A percentile compares a stretch with the other conserved stretches of the same genome.
Evolutionary conservation across 2,797 vertebrate species (phyloP).

Genomic region (Mallotus villosus): DNA sequence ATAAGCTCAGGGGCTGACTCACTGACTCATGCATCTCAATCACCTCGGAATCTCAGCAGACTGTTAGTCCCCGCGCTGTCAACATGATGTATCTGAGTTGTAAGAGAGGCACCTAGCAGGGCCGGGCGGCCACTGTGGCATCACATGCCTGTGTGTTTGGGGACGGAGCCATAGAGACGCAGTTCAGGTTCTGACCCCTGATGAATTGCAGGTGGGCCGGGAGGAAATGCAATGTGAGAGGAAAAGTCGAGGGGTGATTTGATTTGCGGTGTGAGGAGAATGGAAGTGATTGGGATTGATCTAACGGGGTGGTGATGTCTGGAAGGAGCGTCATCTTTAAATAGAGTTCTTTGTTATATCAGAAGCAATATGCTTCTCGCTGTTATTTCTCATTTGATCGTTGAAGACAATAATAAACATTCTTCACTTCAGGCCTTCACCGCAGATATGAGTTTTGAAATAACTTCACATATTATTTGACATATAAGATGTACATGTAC

Average conservation of each 20-base stretch:
- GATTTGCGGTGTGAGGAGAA: not conserved
- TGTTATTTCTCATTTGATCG: not conserved
- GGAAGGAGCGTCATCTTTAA: no score
- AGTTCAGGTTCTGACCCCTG: slow-evolving; percentile 19
- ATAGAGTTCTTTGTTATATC: not conserved
- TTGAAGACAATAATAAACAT: not conserved
- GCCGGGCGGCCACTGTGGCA: not conserved
- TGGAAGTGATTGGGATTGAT: not conserved
- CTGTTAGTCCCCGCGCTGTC: not conserved
- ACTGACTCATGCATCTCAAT: slow-evolving; percentile 14
- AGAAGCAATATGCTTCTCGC: not conserved
- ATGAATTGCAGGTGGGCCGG: slow-evolving; percentile 7
- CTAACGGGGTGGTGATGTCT: no score
- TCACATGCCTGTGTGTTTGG: slow-evolving; percentile 3
- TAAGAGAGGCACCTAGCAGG: not conserved
- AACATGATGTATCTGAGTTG: not conserved
- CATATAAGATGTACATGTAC: not conserved
- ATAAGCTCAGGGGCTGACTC: slow-evolving; percentile 3
- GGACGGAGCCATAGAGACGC: slow-evolving; percentile 7
- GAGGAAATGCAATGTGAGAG: not conserved
- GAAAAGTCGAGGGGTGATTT: not conserved
- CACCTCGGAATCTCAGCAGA: not conserved
- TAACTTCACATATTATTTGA: not conserved
- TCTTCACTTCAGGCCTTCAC: not conserved
- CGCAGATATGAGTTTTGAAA: not conserved